Conservation (phyloP, 2,797 vertebrate genomes). For the Notolabrus celidotus region DNA sequence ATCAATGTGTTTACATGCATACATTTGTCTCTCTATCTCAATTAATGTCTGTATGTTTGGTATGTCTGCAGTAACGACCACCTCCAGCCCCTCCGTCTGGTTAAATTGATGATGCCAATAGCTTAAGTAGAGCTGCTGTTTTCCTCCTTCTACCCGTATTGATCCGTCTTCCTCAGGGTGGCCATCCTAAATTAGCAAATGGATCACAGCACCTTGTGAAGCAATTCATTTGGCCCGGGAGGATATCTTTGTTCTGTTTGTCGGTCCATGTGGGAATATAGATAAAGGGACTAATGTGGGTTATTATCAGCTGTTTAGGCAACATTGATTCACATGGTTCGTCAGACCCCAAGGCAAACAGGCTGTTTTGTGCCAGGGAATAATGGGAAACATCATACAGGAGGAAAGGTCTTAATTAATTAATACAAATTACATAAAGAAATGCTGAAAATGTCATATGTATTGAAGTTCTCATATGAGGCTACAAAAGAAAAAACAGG, state of each 20-base stretch:
- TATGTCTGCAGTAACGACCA: slow-evolving; percentile 25
- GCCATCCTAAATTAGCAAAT: slow-evolving; percentile 63
- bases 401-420: background rate
- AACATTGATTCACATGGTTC: slow-evolving; percentile 60
- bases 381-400: slow-evolving; percentile 19
- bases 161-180: slow-evolving; percentile 60
- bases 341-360: slow-evolving; percentile 16
- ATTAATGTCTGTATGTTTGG: slow-evolving; percentile 1
- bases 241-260: slow-evolving; percentile 46
- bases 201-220: slow-evolving; percentile 55
- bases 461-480: too few relatives aligned
- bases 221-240: slow-evolving; percentile 60
- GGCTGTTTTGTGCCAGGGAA: slow-evolving; percentile 25
- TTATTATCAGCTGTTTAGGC: slow-evolving; percentile 66
- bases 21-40: background rate
- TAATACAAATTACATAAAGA: background rate
- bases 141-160: slow-evolving; percentile 52
- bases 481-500: too few relatives aligned
- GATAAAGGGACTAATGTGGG: slow-evolving; percentile 60
- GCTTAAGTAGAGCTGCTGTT: slow-evolving; percentile 47
- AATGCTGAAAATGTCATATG: too few relatives aligned
- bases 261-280: slow-evolving; percentile 49
- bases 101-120: slow-evolving; percentile 57
- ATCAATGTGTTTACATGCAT: background rate
- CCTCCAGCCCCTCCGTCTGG: slow-evolving; percentile 34